These are phyloP conservation scores for Alfaro cultratus DNA, from an alignment of 2,797 vertebrate genomes.

Conservation along the genomic window DNA sequence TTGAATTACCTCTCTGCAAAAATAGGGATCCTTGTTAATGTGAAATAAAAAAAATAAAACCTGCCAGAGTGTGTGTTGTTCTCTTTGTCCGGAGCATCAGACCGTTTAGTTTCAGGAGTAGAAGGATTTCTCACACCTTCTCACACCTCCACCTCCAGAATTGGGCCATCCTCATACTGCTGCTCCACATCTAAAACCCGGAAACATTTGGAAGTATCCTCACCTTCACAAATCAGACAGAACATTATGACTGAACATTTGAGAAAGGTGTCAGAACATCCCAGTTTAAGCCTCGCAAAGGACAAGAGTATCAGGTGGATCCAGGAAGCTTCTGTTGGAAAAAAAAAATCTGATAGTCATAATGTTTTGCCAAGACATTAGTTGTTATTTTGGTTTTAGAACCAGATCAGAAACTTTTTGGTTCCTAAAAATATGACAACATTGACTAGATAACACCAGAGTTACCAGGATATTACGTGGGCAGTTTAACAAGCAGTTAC, in stretches of 20 bases:
- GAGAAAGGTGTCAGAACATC: not conserved
- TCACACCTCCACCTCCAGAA: not conserved
- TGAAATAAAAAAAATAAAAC: not conserved
- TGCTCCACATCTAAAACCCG: not conserved
- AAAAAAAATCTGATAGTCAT: not conserved
- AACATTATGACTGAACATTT: not conserved
- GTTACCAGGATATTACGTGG: not conserved
- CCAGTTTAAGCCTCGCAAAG: not conserved
- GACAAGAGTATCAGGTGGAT: not conserved
- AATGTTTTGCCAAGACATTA: not conserved
- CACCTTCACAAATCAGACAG: not conserved
- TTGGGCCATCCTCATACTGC: not conserved
- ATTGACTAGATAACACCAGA: not conserved
- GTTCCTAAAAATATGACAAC: not conserved
- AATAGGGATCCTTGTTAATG: not conserved
- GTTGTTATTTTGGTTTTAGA: not conserved
- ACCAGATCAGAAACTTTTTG: not conserved
- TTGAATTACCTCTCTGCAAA: not conserved
- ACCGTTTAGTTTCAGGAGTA: not conserved
- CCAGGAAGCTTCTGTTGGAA: not conserved
- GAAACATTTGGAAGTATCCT: not conserved
- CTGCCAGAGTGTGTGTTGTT: not conserved
- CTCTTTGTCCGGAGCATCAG: not conserved
- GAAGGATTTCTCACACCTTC: too few species aligned
- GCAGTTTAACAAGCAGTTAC: not conserved